Evolutionary conservation across 1,140 invertebrate species (phyloP).

Genomic region (Onthophagus taurus): DNA sequence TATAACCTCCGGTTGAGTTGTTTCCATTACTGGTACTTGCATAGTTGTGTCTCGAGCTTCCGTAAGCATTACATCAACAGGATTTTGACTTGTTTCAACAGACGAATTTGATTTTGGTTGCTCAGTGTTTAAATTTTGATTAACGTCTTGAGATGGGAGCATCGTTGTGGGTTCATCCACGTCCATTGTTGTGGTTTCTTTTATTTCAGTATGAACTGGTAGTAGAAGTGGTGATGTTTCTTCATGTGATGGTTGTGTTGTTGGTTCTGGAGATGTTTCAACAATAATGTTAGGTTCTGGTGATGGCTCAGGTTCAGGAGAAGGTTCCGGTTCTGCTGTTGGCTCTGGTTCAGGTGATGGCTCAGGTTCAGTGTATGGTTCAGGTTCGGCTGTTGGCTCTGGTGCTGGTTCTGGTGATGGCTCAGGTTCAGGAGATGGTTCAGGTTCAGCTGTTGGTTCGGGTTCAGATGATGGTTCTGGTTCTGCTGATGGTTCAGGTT

Average conservation of each 20-base stretch:
- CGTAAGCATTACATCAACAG: too few species aligned
- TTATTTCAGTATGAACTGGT: constrained; percentile 8
- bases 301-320: constrained; percentile 21
- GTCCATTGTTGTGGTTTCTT: too few species aligned
- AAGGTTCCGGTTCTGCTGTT: constrained; percentile 9
- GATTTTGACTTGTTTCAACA: too few species aligned
- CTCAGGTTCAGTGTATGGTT: constrained; percentile 16
- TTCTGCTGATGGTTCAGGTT: constrained; percentile 25
- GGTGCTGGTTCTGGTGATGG: constrained; percentile 25
- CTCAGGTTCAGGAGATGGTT: constrained; percentile 28
- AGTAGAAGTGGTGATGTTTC: constrained; percentile 11
- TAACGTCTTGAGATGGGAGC: too few species aligned
- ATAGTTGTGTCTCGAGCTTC: too few species aligned
- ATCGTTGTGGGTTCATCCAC: too few species aligned
- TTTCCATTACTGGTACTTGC: too few species aligned
- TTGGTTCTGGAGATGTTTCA: constrained; percentile 11
- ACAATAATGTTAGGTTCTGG: constrained; percentile 20
- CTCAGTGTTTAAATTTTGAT: too few species aligned
- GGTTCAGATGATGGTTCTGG: constrained; percentile 18
- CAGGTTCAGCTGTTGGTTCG: constrained; percentile 25
- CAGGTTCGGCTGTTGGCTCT: constrained; percentile 17
- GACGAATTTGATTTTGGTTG: too few species aligned
- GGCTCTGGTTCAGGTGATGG: constrained; percentile 12
- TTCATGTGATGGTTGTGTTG: constrained; percentile 11
- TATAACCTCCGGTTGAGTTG: too few species aligned